phyloP scores from a whole-genome alignment of 2,888 invertebrate species.

The Apeira syringaria region DNA sequence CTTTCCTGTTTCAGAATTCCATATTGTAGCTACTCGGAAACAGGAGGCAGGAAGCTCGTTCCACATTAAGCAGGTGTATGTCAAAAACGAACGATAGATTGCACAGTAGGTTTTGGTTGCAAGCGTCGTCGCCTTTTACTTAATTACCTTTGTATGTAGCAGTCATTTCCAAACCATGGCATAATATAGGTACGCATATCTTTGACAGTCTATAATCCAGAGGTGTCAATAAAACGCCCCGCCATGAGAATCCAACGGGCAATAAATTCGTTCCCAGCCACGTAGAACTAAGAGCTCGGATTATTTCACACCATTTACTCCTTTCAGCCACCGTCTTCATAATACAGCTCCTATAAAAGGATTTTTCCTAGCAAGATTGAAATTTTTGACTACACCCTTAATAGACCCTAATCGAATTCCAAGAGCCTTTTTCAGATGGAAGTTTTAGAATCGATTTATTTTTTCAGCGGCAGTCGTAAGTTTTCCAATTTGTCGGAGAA shows the following conservation, averaged over 20 bases:
- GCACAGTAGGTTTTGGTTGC: not conserved
- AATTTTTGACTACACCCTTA: constrained; percentile 63
- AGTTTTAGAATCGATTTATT: constrained; percentile 28
- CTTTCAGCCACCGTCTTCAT: constrained; percentile 76
- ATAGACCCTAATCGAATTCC: constrained; percentile 59
- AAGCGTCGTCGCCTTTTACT: not conserved
- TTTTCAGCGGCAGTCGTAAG: constrained; percentile 15
- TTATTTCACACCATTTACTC: constrained; percentile 81
- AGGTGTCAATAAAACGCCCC: constrained; percentile 70
- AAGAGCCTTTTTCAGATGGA: constrained; percentile 40
- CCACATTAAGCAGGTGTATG: too few relatives aligned
- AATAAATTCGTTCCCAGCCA: constrained; percentile 79
- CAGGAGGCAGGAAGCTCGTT: too few relatives aligned
- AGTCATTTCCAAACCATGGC: not conserved
- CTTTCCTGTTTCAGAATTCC: too few relatives aligned
- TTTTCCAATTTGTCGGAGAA: constrained; percentile 21
- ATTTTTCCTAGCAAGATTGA: constrained; percentile 65
- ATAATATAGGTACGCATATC: constrained; percentile 11
- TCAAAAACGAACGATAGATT: too few relatives aligned
- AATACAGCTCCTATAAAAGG: constrained; percentile 68
- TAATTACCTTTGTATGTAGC: constrained; percentile 4
- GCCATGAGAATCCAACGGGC: constrained; percentile 63
- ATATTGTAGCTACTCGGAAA: too few relatives aligned
- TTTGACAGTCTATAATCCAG: constrained; percentile 39
- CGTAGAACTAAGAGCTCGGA: constrained; percentile 79